Evolutionary conservation across 1,140 invertebrate species (phyloP), one percentile per base, ranked within the genome.

Genomic region (Helicoverpa zea): DNA sequence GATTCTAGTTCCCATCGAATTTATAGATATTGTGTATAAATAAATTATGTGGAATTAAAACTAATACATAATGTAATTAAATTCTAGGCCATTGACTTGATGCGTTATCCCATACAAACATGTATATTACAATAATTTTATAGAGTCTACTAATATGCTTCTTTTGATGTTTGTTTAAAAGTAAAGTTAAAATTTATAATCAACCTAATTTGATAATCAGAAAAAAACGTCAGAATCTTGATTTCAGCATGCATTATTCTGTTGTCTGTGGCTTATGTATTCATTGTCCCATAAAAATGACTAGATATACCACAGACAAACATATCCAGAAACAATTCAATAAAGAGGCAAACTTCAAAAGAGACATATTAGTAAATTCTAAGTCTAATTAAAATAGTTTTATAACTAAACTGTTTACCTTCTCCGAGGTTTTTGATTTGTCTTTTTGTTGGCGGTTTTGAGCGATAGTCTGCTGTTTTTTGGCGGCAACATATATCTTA

Each of bases 391-490:
- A 29, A 14, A 52, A 18, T 61, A 43, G n/a, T 59, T 10, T 61
- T 61, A 64, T 18, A 23, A 4, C 54, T 64, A 70, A 78, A 87
- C 83, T 83, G 58, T 83, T 84, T 87, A 86, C 81, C 80, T 86
- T 80, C 82, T 82, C 66, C 61, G 30, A 11, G 66, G 12, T 73
- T 77, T 76, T 61, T 61, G 29, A n/a, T 52, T 72, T 51, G 79
- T 77, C 47, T 84, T 87, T 16, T 64, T 64, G 49, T 64, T 61
- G 16, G 74, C 23, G 30, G 79, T 64, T 47, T 59, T 81, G 23
- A 43, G 12, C 12, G 16, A 30, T 0, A 64, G 82, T 14, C 59
- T 81, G 29, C 5, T 64, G 18, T 3, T 64, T 64, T 29, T 29
- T 16, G 74, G 58, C 30, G 2, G 58, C 3, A 77, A 10, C 74